Base-by-base conservation (phyloP, 2,888 invertebrate genomes). In the Heliconius cydno region DNA sequence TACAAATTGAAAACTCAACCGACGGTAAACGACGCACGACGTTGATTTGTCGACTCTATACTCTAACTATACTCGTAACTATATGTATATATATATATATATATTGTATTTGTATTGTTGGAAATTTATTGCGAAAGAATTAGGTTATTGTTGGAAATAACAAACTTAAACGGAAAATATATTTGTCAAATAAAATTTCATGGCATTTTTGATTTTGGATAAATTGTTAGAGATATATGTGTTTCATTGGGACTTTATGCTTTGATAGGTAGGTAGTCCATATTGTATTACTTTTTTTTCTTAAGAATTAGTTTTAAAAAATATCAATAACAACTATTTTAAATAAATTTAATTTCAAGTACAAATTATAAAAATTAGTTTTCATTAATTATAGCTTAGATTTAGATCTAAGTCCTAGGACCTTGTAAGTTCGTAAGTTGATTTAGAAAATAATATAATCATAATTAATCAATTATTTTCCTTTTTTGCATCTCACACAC, bases 1-100 rank as follows among this genome's bases (percentile, higher is more conserved):
- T 85, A 91, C 92, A 93, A 93, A 93, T 93, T 93, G 93, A 91
- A 92, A 92, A 91, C 90, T 87, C 93, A 91, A 88, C 88, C 90
- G 90, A 91, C 92, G 90, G 91, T 92, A 91, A 92, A 89, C 90
- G 84, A 80, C 83, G 82, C 73, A 79, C 77, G 92, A 92, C 93
- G 89, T 88, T 91, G 92, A 93, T 92, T 93, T 93, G 93, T 93
- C 88, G 90, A 88, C 88, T 86, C 82, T 79, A 81, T 81, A 80
- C 76, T 65, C 52, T 38, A 46, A 67, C 68, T 75, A 57, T 30
- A 30, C 30, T 30, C 30, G 30, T 30, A 30, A 30, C 30, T 30
- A 30, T 30, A 30, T 30, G 4, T 30, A 30, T 30, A 30, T 30
- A 30, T 30, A 30, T 30, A 30, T 30, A 30, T 75, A 74, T 67